Percentiles rank a stretch among this genome's conserved stretches.
phyloP scores from a whole-genome alignment of 2,113 vertebrate species.

The Gnathonemus longibarbis region DNA sequence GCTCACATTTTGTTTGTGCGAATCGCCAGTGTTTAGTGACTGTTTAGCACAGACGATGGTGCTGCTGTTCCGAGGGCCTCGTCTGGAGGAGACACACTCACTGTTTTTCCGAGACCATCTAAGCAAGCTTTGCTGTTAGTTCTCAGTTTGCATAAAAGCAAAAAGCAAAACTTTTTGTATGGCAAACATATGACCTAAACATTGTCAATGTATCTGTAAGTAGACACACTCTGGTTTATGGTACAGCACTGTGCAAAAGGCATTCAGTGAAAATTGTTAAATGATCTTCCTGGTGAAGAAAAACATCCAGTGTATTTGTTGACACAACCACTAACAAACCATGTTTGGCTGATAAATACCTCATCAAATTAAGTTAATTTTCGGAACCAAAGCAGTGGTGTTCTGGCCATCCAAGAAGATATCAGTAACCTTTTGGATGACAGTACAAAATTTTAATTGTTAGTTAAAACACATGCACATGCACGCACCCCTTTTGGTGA shows the following conservation, averaged over 20 bases:
- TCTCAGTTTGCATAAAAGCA: neutral
- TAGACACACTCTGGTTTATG: neutral
- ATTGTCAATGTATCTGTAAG: neutral
- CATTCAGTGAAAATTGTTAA: neutral
- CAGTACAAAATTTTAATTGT: neutral
- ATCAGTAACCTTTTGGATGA: neutral
- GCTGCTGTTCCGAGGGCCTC: neutral
- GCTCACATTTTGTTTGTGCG: neutral
- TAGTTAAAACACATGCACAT: neutral
- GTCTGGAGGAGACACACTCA: neutral
- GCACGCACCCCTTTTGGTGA: too few species aligned
- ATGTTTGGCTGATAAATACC: neutral
- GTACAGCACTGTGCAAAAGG: neutral
- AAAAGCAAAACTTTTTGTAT: neutral
- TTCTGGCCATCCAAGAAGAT: neutral
- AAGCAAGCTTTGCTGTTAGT: neutral
- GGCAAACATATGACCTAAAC: neutral
- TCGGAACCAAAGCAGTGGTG: neutral
- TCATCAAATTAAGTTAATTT: neutral
- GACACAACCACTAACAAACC: neutral
- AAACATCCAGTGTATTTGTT: too few species aligned
- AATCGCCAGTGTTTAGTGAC: neutral
- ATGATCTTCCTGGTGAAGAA: too few species aligned
- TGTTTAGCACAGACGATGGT: too few species aligned
- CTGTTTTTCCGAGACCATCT: neutral